Percentiles rank a stretch among this genome's conserved stretches.
These are phyloP conservation scores for Rhodeus uyekii DNA, from an alignment of 2,797 vertebrate genomes.

Conservation along the genomic window DNA sequence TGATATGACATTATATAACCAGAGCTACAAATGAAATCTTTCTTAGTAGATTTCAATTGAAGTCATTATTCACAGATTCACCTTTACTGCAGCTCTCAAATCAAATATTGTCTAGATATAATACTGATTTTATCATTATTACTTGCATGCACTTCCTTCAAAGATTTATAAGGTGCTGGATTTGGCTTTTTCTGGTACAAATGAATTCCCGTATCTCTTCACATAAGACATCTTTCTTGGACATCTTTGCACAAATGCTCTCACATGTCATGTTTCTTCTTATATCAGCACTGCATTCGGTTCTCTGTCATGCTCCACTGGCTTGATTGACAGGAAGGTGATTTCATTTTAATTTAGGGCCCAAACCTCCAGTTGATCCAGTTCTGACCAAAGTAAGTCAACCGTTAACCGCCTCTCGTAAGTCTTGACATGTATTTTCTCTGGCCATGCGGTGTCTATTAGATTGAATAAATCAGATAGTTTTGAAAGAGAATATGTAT, in stretches of 20 bases:
- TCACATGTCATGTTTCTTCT: not conserved
- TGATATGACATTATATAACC: not conserved
- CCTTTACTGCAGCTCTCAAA: not conserved
- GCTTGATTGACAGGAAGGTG: constrained; percentile 38
- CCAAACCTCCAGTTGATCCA: constrained; percentile 27
- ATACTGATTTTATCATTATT: too few species aligned
- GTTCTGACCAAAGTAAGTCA: constrained; percentile 27
- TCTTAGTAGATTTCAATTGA: not conserved
- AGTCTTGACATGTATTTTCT: not conserved
- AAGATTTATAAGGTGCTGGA: not conserved
- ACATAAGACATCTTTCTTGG: not conserved
- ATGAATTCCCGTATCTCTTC: not conserved
- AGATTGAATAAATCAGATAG: not conserved
- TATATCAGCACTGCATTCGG: not conserved
- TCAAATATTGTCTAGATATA: not conserved
- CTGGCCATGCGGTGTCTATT: not conserved
- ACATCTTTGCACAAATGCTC: not conserved
- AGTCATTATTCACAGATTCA: not conserved
- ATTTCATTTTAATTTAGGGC: constrained; percentile 25
- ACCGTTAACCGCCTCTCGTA: not conserved
- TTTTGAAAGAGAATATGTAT: constrained; percentile 1
- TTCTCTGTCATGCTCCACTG: constrained; percentile 2
- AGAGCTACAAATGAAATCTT: not conserved
- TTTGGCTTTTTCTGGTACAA: not conserved
- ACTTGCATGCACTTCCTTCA: too few species aligned